Evolutionary conservation across 2,113 vertebrate genomes (phyloP).

Genomic region (Connochaetes taurinus): DNA sequence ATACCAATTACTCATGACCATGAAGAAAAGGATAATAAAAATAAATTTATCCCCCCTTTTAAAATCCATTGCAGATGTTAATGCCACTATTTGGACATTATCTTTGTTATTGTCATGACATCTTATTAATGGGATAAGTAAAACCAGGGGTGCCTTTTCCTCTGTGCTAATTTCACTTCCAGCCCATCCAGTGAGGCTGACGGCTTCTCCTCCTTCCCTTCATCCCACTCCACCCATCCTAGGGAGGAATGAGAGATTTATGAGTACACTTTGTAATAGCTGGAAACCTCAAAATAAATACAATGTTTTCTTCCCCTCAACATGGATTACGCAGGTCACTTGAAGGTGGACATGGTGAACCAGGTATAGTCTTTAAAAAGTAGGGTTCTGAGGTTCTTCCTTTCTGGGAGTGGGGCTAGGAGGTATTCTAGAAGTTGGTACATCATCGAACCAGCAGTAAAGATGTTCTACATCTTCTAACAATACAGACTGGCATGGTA

Average conservation of each 20-base stretch:
- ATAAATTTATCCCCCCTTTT: not conserved
- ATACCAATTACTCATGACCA: not conserved
- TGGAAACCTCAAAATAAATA: not conserved
- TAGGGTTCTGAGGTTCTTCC: not conserved
- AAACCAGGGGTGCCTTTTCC: constrained; percentile 23
- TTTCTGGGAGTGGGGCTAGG: not conserved
- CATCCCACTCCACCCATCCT: not conserved
- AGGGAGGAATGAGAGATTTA: not conserved
- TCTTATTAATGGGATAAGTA: constrained; percentile 15
- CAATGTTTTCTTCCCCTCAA: not conserved
- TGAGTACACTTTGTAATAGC: not conserved
- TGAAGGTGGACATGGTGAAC: not conserved
- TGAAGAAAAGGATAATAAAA: not conserved
- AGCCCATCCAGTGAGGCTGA: not conserved
- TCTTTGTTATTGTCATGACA: not conserved
- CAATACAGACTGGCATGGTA: not conserved
- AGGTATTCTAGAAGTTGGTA: not conserved
- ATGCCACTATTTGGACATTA: not conserved
- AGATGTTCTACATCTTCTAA: not conserved
- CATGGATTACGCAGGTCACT: not conserved
- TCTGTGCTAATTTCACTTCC: not conserved
- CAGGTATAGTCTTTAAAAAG: not conserved
- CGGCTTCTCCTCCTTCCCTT: not conserved
- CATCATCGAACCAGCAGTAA: not conserved
- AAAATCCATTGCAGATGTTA: constrained; percentile 17